These are phyloP conservation scores for Orius insidiosus DNA, from an alignment of 1,140 invertebrate species.

Conservation along the genomic window DNA sequence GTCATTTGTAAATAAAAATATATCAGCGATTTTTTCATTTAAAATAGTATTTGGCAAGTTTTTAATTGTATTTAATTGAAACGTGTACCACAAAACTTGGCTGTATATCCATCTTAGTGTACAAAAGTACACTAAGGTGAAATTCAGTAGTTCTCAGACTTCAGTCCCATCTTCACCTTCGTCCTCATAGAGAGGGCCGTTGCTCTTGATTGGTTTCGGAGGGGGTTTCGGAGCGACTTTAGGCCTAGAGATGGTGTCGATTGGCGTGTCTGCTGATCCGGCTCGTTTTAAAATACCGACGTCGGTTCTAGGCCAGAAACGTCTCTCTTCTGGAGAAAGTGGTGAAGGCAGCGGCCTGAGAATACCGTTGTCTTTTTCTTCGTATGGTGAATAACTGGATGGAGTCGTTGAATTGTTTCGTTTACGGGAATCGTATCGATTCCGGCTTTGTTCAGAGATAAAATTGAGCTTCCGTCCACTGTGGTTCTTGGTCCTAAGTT, in stretches of 20 bases:
- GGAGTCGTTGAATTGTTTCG: slow-evolving; percentile 35
- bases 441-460: slow-evolving; percentile 48
- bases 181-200: slow-evolving; percentile 58
- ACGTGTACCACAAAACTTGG: neutral
- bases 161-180: slow-evolving; percentile 74
- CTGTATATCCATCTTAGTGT: neutral
- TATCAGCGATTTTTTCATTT: neutral
- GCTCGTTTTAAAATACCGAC: slow-evolving; percentile 8
- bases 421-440: slow-evolving; percentile 26
- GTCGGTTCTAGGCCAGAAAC: neutral
- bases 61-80: neutral
- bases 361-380: slow-evolving; percentile 34
- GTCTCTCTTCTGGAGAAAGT: slow-evolving; percentile 8
- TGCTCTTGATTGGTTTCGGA: slow-evolving; percentile 57
- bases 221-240: slow-evolving; percentile 66
- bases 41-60: neutral
- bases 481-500: slow-evolving; percentile 65
- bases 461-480: slow-evolving; percentile 63
- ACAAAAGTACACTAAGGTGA: neutral
- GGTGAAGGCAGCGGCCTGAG: slow-evolving; percentile 15
- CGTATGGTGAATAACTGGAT: slow-evolving; percentile 26
- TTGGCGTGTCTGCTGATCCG: slow-evolving; percentile 10
- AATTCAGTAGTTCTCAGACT: slow-evolving; percentile 34
- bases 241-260: slow-evolving; percentile 23
- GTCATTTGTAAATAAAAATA: slow-evolving; percentile 2